Evolutionary conservation across 1,140 invertebrate genomes (phyloP).

Genomic region (Trialeurodes vaporariorum): DNA sequence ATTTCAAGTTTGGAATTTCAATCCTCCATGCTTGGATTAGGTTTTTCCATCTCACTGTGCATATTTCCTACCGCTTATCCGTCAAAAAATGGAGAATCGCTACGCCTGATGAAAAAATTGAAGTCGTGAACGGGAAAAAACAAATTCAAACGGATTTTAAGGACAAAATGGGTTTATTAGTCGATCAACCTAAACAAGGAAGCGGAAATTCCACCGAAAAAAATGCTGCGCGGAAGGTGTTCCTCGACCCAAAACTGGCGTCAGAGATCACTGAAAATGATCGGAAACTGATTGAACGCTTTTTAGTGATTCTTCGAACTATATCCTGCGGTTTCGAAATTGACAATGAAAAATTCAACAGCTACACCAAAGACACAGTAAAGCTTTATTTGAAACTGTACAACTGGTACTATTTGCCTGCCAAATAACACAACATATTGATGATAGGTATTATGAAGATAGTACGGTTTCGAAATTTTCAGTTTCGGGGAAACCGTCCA

Average conservation of each 20-base stretch:
- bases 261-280: constrained; percentile 30
- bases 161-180: constrained; percentile 10
- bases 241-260: constrained; percentile 24
- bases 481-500: no score
- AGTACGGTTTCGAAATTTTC: no score
- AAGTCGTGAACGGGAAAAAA: constrained; percentile 11
- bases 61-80: constrained; percentile 14
- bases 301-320: constrained; percentile 27
- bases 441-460: constrained; percentile 28
- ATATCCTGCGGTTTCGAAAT: constrained; percentile 26
- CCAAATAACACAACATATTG: constrained; percentile 27
- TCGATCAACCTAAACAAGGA: constrained; percentile 6
- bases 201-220: constrained; percentile 30
- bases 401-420: constrained; percentile 27
- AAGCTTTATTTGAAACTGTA: constrained; percentile 21
- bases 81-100: constrained; percentile 14
- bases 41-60: constrained; percentile 13
- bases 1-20: constrained; percentile 9
- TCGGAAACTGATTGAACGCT: constrained; percentile 28
- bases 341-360: constrained; percentile 20
- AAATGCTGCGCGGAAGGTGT: constrained; percentile 32
- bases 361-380: constrained; percentile 22
- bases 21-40: constrained; percentile 17
- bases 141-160: constrained; percentile 14
- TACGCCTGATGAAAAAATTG: constrained; percentile 13